Percentiles rank a stretch among this genome's conserved stretches.
phyloP scores from a whole-genome alignment of 2,113 vertebrate species.

The Pontoporia blainvillei region DNA sequence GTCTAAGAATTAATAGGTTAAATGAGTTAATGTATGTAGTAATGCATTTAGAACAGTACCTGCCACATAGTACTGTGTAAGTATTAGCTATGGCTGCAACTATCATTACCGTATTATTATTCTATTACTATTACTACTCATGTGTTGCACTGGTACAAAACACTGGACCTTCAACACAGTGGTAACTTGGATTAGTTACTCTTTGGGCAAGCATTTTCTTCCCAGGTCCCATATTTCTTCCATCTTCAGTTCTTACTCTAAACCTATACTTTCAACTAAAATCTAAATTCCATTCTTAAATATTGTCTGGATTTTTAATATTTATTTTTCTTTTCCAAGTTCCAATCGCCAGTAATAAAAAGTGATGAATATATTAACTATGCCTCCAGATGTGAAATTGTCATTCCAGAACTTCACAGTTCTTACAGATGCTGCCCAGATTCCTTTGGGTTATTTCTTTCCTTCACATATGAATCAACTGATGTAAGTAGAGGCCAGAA shows the following conservation, averaged over 20 bases:
- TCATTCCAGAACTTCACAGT: neutral
- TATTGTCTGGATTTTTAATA: neutral
- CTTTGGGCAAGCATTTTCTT: neutral
- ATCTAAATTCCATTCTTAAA: neutral
- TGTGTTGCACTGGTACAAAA: neutral
- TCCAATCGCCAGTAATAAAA: neutral
- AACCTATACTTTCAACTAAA: neutral
- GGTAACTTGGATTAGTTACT: neutral
- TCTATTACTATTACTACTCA: neutral
- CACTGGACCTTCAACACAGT: neutral
- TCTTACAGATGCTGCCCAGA: neutral
- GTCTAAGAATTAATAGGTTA: neutral
- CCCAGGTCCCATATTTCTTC: neutral
- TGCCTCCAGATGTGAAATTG: neutral
- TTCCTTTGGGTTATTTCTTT: conserved; percentile 21
- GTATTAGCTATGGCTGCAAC: neutral
- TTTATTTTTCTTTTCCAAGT: neutral
- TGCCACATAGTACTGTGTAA: neutral
- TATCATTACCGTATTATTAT: neutral
- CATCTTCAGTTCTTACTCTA: neutral
- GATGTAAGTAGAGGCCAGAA: neutral
- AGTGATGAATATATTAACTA: neutral
- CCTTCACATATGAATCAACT: neutral
- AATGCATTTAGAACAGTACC: neutral
- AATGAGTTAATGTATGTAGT: neutral